A percentile compares a stretch with the other conserved stretches of the same genome.
Conservation (phyloP, 2,113 vertebrate genomes). For the Sebastes fasciatus region DNA sequence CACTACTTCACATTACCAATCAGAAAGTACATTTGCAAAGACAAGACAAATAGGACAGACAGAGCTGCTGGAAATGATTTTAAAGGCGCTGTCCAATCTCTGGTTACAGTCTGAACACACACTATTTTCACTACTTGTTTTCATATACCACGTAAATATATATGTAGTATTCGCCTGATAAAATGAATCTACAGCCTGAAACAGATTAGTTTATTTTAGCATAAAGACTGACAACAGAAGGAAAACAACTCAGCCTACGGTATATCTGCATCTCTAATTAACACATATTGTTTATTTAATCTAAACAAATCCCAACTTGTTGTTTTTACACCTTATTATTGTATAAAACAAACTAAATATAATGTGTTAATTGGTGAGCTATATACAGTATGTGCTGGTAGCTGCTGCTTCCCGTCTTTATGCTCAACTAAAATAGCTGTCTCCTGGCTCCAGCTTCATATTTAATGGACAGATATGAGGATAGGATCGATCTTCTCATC, state of each 20-base stretch:
- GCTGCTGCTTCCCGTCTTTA: no score
- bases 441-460: no score
- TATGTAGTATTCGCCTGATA: no score
- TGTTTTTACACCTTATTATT: background rate
- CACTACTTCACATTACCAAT: conserved; percentile 53
- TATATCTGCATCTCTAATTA: background rate
- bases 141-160: background rate
- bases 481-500: no score
- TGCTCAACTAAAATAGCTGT: no score
- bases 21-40: conserved; percentile 35
- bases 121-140: background rate
- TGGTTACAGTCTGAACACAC: background rate
- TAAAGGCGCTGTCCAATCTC: background rate
- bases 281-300: background rate
- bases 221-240: background rate
- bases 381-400: no score
- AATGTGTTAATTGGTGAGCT: no score
- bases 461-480: no score
- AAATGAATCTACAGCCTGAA: background rate
- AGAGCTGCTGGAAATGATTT: conserved; percentile 25
- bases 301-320: background rate
- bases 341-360: no score
- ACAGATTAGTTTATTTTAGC: conserved; percentile 1
- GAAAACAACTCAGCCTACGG: background rate
- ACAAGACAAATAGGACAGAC: conserved; percentile 39